phyloP scores from a whole-genome alignment of 2,113 vertebrate genomes.

The Otis tarda region DNA sequence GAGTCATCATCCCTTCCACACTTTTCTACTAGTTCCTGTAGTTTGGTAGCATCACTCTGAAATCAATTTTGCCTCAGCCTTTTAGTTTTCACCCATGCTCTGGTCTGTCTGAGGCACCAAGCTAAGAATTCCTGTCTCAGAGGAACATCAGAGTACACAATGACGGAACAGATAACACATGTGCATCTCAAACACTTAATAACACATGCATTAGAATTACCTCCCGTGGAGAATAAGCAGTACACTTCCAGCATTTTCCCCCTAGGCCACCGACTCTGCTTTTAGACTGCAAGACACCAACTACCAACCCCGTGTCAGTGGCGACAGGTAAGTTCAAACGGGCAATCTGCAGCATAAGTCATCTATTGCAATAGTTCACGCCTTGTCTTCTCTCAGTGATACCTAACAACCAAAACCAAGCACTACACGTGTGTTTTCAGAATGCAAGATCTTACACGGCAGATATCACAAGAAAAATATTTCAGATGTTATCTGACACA shows the following conservation, averaged over 20 bases:
- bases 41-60: not conserved
- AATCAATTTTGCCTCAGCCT: not conserved
- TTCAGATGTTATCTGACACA: not conserved
- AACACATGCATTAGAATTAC: not conserved
- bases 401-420: not conserved
- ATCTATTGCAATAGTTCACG: not conserved
- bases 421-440: accelerated
- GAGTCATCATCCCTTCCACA: not conserved
- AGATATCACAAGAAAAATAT: not conserved
- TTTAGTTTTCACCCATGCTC: not conserved
- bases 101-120: not conserved
- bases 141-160: not conserved
- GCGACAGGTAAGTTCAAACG: not conserved
- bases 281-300: not conserved
- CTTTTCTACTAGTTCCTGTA: not conserved
- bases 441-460: not conserved
- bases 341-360: not conserved
- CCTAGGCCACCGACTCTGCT: not conserved
- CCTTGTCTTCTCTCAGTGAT: not conserved
- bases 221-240: not conserved
- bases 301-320: not conserved
- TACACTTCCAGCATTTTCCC: not conserved
- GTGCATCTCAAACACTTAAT: not conserved
- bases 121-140: not conserved
- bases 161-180: not conserved